Conservation (phyloP, 2,113 vertebrate species). For the Nipponia nippon region DNA sequence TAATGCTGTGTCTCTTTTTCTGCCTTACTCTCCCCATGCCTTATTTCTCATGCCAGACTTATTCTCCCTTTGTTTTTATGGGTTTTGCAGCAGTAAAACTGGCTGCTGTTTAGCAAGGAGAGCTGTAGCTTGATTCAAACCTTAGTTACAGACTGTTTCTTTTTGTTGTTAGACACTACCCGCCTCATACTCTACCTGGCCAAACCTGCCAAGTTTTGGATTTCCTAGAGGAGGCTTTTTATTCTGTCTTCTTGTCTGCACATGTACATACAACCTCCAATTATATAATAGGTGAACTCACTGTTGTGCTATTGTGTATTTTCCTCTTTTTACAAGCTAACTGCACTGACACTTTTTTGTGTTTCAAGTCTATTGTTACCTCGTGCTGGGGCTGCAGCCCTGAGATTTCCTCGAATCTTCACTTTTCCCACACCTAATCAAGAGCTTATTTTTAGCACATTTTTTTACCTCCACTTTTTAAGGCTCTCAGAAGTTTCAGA, state of each 20-base stretch:
- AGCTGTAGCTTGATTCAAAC: conserved; percentile 69
- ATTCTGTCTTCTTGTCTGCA: conserved; percentile 80
- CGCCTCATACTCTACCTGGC: conserved; percentile 73
- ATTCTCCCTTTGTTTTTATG: conserved; percentile 68
- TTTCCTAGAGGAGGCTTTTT: conserved; percentile 79
- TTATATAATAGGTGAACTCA: conserved; percentile 79
- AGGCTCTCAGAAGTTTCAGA: neutral
- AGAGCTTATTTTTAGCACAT: conserved; percentile 62
- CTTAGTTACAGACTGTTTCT: conserved; percentile 71
- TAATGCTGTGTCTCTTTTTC: neutral
- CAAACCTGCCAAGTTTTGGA: conserved; percentile 77
- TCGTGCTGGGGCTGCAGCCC: conserved; percentile 65
- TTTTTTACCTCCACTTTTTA: neutral
- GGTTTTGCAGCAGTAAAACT: conserved; percentile 67
- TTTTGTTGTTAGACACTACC: conserved; percentile 75
- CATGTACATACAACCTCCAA: conserved; percentile 77
- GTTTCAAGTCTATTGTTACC: conserved; percentile 73
- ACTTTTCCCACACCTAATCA: conserved; percentile 59
- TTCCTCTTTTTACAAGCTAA: conserved; percentile 74
- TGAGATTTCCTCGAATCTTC: conserved; percentile 53
- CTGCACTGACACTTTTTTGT: conserved; percentile 72
- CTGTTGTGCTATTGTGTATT: conserved; percentile 76
- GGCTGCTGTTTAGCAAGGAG: conserved; percentile 72
- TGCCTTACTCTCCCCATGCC: conserved; percentile 7
- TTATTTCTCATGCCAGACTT: conserved; percentile 62